Conservation (phyloP, 2,113 vertebrate genomes). For the Eublepharis macularius region DNA sequence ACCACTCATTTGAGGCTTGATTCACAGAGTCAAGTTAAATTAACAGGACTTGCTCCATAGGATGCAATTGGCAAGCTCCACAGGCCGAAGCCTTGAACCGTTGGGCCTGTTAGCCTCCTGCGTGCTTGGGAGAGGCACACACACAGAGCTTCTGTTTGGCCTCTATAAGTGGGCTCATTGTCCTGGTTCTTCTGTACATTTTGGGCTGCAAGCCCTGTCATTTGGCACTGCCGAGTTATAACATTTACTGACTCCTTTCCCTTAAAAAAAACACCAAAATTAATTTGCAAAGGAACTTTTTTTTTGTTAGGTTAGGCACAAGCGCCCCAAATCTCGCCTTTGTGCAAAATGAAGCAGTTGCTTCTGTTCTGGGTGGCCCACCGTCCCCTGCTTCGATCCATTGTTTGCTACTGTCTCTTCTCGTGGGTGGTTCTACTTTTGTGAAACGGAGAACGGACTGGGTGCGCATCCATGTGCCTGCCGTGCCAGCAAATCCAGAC, state of each 20-base stretch:
- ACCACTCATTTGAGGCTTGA: background rate
- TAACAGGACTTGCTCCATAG: background rate
- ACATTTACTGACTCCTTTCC: background rate
- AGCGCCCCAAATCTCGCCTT: constrained; percentile 16
- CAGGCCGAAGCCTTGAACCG: background rate
- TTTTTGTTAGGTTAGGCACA: background rate
- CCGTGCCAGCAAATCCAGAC: background rate
- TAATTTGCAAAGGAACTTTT: background rate
- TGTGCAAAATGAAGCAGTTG: background rate
- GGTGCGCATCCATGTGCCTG: background rate
- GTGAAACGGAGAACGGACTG: background rate
- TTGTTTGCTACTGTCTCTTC: background rate
- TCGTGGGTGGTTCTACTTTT: background rate
- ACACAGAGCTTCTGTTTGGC: background rate
- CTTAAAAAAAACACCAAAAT: background rate
- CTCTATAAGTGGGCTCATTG: background rate
- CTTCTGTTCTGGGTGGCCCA: background rate
- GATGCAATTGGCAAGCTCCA: background rate
- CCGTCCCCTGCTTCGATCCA: background rate
- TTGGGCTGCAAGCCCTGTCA: fast-evolving
- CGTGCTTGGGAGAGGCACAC: background rate
- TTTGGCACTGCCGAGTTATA: background rate
- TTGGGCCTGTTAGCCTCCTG: background rate
- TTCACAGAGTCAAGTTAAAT: constrained; percentile 24
- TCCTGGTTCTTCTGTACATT: background rate